phyloP scores from a whole-genome alignment of 2,797 vertebrate species.

The Pipistrellus pipistrellus region DNA sequence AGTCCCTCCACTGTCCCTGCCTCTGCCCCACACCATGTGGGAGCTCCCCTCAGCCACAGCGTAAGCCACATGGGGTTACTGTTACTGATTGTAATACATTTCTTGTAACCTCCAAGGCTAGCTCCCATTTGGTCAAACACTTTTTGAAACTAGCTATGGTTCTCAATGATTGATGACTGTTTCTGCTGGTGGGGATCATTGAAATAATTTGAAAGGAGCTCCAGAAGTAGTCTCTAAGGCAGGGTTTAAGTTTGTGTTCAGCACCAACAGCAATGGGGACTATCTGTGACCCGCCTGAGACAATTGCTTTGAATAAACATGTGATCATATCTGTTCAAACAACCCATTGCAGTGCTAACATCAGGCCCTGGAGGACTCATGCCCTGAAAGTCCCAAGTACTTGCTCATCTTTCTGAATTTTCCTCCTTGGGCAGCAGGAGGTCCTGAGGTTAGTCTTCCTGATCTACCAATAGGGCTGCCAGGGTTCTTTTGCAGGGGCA shows the following conservation, averaged over 20 bases:
- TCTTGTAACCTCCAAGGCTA: not conserved
- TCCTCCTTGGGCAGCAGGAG: not conserved
- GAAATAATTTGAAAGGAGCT: not conserved
- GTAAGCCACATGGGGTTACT: not conserved
- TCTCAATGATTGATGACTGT: not conserved
- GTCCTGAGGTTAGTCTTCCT: not conserved
- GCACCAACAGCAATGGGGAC: not conserved
- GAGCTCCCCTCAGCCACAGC: not conserved
- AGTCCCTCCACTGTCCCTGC: not conserved
- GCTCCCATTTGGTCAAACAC: not conserved
- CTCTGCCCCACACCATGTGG: not conserved
- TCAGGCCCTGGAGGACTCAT: not conserved
- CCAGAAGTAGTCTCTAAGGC: not conserved
- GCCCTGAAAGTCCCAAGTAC: not conserved
- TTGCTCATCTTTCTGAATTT: not conserved
- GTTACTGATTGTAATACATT: accelerated
- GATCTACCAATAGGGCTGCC: not conserved
- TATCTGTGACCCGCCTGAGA: not conserved
- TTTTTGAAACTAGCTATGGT: not conserved
- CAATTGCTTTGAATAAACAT: not conserved
- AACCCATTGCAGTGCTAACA: not conserved
- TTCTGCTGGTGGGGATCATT: not conserved
- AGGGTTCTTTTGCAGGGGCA: not conserved
- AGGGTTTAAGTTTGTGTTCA: not conserved
- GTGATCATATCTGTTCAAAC: not conserved